A percentile compares a stretch with the other conserved stretches of the same genome.
These are phyloP conservation scores for Rugalucina vietnamica DNA, from an alignment of 2,888 invertebrate genomes.

Conservation along the genomic window DNA sequence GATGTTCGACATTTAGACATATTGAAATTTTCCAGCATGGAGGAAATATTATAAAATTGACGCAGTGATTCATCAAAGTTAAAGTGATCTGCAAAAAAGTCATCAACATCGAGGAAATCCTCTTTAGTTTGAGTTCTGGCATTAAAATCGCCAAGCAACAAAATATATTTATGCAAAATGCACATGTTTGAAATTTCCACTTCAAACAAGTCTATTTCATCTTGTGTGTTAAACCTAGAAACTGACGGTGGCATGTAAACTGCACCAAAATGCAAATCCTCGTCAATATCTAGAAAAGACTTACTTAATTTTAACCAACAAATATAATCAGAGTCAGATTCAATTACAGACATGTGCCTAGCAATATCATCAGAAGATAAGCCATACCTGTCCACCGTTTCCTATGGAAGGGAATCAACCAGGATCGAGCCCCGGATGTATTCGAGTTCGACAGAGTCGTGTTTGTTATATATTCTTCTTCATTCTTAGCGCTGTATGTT, in stretches of 20 bases:
- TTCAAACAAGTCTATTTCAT: conserved; percentile 9
- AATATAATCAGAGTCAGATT: conserved; percentile 11
- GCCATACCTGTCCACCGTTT: background rate
- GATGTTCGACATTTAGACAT: background rate
- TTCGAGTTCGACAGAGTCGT: background rate
- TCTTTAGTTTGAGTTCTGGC: background rate
- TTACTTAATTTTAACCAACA: conserved; percentile 7
- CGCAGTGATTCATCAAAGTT: background rate
- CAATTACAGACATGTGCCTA: background rate
- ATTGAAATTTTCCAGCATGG: background rate
- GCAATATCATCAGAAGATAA: too few species aligned
- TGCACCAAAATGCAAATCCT: background rate
- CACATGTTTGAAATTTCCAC: background rate
- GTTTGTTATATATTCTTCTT: background rate
- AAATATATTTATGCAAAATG: background rate
- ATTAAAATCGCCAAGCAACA: too few species aligned
- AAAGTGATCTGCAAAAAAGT: conserved; percentile 10
- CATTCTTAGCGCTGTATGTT: too few species aligned
- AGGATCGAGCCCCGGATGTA: background rate
- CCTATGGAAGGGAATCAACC: background rate
- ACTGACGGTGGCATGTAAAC: conserved; percentile 9
- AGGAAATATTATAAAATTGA: background rate
- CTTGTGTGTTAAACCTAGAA: conserved; percentile 9
- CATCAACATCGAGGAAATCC: conserved; percentile 14
- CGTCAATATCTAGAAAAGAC: background rate